Evolutionary conservation across 2,797 vertebrate species (phyloP).

Genomic region (Microctenopoma stevenorrisi): DNA sequence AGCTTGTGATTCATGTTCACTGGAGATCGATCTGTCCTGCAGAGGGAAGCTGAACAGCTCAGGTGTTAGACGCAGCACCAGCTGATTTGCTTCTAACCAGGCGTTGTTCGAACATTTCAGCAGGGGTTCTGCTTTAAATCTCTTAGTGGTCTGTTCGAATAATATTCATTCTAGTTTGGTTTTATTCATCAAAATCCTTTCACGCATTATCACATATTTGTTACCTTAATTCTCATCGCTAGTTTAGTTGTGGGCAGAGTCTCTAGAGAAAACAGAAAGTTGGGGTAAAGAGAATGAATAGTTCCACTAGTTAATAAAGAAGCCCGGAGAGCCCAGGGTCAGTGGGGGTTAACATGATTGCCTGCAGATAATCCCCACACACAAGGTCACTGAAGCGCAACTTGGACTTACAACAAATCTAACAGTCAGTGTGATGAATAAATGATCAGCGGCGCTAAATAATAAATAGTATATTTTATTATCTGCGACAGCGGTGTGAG

Average conservation of each 20-base stretch:
- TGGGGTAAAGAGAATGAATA: not conserved
- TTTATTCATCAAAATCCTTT: too few relatives aligned
- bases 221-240: not conserved
- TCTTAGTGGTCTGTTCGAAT: too few relatives aligned
- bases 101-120: slow-evolving; percentile 36
- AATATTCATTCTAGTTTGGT: too few relatives aligned
- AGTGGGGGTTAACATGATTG: slow-evolving; percentile 37
- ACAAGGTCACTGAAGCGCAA: slow-evolving; percentile 26
- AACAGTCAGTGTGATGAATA: slow-evolving; percentile 67
- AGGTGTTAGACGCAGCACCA: slow-evolving; percentile 37
- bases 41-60: slow-evolving; percentile 24
- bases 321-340: slow-evolving; percentile 39
- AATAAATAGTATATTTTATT: slow-evolving; percentile 72
- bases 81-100: slow-evolving; percentile 31
- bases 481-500: slow-evolving; percentile 54
- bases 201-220: too few relatives aligned
- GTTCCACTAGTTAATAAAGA: slow-evolving; percentile 5
- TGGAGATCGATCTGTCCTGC: slow-evolving; percentile 3
- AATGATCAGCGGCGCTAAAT: slow-evolving; percentile 73
- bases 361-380: slow-evolving; percentile 50
- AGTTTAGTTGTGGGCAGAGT: not conserved
- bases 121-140: slow-evolving; percentile 34
- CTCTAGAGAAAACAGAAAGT: slow-evolving; percentile 9
- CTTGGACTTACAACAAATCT: slow-evolving; percentile 42
- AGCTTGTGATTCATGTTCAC: not conserved